Conservation (phyloP, 2,888 invertebrate genomes). For the Onchidella celtica region DNA sequence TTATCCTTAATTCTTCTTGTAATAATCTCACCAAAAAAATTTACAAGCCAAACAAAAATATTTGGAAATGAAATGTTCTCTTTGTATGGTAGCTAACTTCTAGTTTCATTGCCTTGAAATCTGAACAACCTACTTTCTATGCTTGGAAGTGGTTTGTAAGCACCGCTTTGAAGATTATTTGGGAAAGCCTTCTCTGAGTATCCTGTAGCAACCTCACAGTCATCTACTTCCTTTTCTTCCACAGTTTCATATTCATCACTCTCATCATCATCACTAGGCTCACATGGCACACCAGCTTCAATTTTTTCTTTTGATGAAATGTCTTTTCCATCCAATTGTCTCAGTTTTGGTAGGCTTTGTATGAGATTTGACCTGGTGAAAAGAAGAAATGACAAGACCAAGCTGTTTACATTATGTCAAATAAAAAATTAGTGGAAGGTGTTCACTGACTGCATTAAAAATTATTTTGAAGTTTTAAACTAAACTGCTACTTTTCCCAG, state of each 20-base stretch:
- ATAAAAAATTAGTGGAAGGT: no score
- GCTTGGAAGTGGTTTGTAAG: conserved; percentile 44
- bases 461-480: no score
- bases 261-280: conserved; percentile 40
- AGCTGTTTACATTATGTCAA: no score
- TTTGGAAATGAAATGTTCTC: no score
- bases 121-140: conserved; percentile 44
- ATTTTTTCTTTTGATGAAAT: conserved; percentile 62
- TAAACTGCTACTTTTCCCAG: no score
- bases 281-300: conserved; percentile 65
- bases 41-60: no score
- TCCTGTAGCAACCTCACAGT: not conserved
- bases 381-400: no score
- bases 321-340: conserved; percentile 68
- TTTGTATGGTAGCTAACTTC: no score
- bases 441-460: no score
- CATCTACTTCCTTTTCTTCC: conserved; percentile 41
- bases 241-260: conserved; percentile 7
- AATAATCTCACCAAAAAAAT: no score
- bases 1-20: no score
- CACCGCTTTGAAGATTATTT: not conserved
- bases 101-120: no score
- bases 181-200: not conserved
- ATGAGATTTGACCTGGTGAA: conserved; percentile 63
- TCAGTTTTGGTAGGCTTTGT: conserved; percentile 64